phyloP scores from a whole-genome alignment of 2,888 invertebrate species.

The Pseudococcus longispinus region DNA sequence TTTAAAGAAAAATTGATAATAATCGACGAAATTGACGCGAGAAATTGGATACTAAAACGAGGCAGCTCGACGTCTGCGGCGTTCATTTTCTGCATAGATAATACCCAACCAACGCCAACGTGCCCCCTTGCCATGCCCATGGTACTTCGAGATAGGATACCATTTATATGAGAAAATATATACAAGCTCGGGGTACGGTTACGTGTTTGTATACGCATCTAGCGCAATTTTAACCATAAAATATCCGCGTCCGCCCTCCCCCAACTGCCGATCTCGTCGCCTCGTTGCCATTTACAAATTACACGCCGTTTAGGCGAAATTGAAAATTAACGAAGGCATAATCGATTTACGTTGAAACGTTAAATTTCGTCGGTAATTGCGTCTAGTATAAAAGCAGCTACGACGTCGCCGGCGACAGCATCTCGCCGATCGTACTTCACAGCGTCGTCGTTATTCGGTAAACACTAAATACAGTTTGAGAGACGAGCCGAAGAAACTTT shows the following conservation, averaged over 20 bases:
- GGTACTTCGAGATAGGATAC: neutral
- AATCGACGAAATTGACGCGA: constrained; percentile 26
- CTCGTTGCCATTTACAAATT: constrained; percentile 12
- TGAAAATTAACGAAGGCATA: constrained; percentile 41
- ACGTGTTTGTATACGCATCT: neutral
- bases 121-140: neutral
- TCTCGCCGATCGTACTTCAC: neutral
- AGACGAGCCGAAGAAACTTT: neutral
- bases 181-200: neutral
- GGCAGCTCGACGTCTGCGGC: neutral
- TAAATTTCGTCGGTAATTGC: constrained; percentile 40
- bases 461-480: neutral
- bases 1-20: constrained; percentile 14
- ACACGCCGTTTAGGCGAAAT: constrained; percentile 30
- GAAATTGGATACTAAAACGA: neutral
- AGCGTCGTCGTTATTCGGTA: constrained; percentile 33
- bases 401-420: neutral
- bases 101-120: neutral
- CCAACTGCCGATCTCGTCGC: neutral
- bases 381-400: constrained; percentile 7
- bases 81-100: neutral
- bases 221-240: neutral
- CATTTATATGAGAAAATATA: neutral
- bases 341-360: constrained; percentile 32
- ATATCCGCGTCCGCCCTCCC: neutral